These are phyloP conservation scores for Heliconius cydno DNA, from an alignment of 2,888 invertebrate species.

Conservation along the genomic window DNA sequence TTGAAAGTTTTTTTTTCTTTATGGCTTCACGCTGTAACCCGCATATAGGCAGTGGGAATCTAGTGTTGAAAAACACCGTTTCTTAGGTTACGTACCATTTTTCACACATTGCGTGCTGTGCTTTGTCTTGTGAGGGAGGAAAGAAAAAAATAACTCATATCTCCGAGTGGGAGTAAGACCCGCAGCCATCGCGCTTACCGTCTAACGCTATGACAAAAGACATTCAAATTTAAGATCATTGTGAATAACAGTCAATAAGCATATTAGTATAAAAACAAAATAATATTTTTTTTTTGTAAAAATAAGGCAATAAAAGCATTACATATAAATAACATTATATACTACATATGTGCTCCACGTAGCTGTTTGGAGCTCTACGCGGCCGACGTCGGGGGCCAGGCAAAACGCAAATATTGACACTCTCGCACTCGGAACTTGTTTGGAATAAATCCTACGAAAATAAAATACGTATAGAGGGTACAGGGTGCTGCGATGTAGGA, in stretches of 20 bases:
- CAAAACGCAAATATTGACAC: slow-evolving; percentile 41
- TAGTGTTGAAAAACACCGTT: too few species aligned
- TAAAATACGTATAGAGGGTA: neutral
- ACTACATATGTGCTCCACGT: neutral
- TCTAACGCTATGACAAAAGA: too few species aligned
- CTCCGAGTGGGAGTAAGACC: too few species aligned
- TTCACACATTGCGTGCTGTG: too few species aligned
- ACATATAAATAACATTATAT: neutral
- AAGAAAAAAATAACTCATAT: too few species aligned
- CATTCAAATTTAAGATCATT: neutral
- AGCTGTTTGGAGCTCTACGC: slow-evolving; percentile 4
- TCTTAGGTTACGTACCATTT: too few species aligned
- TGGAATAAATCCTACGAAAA: neutral
- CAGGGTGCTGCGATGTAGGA: neutral
- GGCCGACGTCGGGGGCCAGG: slow-evolving; percentile 38
- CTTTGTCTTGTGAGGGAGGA: too few species aligned
- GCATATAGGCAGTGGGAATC: too few species aligned
- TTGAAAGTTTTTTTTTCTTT: too few species aligned
- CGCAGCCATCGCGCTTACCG: too few species aligned
- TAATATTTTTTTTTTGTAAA: neutral
- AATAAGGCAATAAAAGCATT: neutral
- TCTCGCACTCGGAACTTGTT: slow-evolving; percentile 36
- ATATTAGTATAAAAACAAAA: neutral
- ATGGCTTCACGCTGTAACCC: too few species aligned
- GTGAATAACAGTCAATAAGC: neutral